Base-by-base conservation (phyloP, 30 jellyfish, hydroid and myxozoan species). In the Cassiopea xamachana region DNA sequence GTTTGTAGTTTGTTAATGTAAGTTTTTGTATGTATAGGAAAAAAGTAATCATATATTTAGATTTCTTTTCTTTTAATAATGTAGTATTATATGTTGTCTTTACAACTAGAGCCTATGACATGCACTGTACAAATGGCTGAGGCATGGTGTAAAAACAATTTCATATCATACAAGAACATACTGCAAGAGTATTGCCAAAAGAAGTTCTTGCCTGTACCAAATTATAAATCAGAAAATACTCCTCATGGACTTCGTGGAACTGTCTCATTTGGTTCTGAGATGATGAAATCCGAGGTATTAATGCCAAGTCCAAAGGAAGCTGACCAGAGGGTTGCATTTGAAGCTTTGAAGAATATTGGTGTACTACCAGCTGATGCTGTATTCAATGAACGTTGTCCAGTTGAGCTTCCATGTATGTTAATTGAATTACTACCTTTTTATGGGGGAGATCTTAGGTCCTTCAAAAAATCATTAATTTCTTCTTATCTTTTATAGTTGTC, bases 171-270 rank as follows among this genome's bases (percentile, higher is more conserved):
- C 82, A 93, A 93, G 69, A 93, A 88, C 89, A 82, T 82, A 16
- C 71, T 93, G 55, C 98, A 93, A 78, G 97, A 87, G 71, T 83
- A 93, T 89, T 93, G 98, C 59, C 98, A 93, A 75, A 93, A 93
- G 81, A 61, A 69, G 47, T 76, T 79, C 51, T 18, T 93, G 5
- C 94, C 94, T 2, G 75, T 84, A 1, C 98, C 98, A 49, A 9
- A 75, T 10, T 93, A 93, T 88, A 73, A 55, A 51, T 44, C 82
- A 62, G 92, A 69, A 79, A 74, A 78, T 75, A 76, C 48, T 18
- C 89, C 46, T 43, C 39, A 44, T 46, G 98, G 98, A 43, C 60
- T 1, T 49, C 9, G 74, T n/a, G 90, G 90, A 1, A 61, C 78
- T 55, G 98, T 93, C 2, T 17, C 82, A n/a, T 87, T 88, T 80